Conservation (phyloP, 2,797 vertebrate genomes). For the Knipowitschia caucasica region DNA sequence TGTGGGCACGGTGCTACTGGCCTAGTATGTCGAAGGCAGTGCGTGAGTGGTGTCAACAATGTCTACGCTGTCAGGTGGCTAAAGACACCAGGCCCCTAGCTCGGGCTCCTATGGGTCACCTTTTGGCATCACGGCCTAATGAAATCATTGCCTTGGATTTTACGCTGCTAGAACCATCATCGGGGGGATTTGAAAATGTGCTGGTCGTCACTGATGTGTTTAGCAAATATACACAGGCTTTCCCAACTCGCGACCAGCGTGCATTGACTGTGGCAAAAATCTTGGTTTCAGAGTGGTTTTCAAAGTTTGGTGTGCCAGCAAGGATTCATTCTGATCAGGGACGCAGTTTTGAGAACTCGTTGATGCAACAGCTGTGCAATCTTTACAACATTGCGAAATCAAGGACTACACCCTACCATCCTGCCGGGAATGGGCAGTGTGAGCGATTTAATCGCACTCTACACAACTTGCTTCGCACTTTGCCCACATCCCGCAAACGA, state of each 20-base stretch:
- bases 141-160: background rate
- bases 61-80: background rate
- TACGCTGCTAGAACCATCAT: too few species aligned
- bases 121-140: background rate
- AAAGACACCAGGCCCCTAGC: background rate
- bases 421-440: background rate
- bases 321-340: background rate
- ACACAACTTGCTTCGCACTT: background rate
- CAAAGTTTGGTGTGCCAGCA: background rate
- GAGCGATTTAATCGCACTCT: background rate
- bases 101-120: background rate
- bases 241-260: background rate
- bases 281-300: background rate
- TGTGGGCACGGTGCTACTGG: slow-evolving; percentile 2
- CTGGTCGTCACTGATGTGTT: background rate
- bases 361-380: background rate
- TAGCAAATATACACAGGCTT: background rate
- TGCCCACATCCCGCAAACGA: background rate
- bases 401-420: too few species aligned
- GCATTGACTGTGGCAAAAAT: background rate
- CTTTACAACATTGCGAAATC: background rate
- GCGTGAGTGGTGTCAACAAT: background rate
- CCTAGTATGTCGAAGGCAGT: slow-evolving; percentile 4
- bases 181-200: background rate
- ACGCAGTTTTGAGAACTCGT: too few species aligned